A percentile compares a stretch with the other conserved stretches of the same genome.
Conservation (phyloP, 1,140 invertebrate genomes). For the Trichonephila clavipes region DNA sequence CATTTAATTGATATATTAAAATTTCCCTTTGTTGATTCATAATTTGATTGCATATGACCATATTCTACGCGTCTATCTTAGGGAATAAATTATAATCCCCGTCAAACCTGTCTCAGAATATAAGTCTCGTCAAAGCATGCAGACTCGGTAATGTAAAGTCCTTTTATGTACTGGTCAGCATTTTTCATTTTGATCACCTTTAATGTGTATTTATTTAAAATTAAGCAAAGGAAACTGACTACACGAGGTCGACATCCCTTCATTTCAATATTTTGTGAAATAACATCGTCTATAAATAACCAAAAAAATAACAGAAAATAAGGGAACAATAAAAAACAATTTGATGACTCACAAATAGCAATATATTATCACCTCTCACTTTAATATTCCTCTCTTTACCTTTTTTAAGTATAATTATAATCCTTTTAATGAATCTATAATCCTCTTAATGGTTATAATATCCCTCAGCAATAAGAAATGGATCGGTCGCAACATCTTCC, state of each 20-base stretch:
- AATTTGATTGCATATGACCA: no score
- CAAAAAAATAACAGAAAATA: not conserved
- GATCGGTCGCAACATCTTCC: not conserved
- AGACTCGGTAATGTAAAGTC: no score
- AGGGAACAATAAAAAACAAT: not conserved
- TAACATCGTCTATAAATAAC: not conserved
- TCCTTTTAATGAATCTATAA: slow-evolving; percentile 35
- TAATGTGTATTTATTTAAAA: no score
- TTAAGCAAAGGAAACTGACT: not conserved
- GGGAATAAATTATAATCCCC: no score
- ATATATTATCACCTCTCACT: slow-evolving; percentile 4
- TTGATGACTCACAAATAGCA: not conserved
- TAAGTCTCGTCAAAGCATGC: no score
- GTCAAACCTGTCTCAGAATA: no score
- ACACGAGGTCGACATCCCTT: not conserved
- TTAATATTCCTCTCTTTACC: not conserved
- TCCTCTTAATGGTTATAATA: slow-evolving; percentile 33
- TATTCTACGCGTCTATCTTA: no score
- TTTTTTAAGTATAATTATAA: not conserved
- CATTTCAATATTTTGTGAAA: not conserved
- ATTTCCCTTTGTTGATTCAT: no score
- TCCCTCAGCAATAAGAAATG: not conserved
- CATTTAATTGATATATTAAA: no score
- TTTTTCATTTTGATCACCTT: no score
- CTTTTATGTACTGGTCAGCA: no score